Conservation (phyloP, 2,797 vertebrate genomes). For the Pogonophryne albipinna region DNA sequence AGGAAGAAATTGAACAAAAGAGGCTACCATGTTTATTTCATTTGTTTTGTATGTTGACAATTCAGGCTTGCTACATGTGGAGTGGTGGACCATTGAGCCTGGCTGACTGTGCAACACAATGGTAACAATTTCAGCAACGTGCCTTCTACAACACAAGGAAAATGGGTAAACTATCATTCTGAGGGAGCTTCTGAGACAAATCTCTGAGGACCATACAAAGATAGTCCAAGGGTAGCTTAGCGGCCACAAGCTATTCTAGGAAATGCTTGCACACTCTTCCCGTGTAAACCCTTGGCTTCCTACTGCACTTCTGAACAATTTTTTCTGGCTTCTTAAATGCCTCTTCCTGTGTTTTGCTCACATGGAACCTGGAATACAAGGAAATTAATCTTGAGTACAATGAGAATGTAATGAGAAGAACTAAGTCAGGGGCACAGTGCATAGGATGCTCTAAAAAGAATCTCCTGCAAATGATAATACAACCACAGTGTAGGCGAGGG, state of each 20-base stretch:
- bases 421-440: slow-evolving; percentile 49
- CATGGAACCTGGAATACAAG: slow-evolving; percentile 53
- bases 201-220: slow-evolving; percentile 82
- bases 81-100: slow-evolving; percentile 37
- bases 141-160: slow-evolving; percentile 69
- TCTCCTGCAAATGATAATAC: slow-evolving; percentile 56
- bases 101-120: slow-evolving; percentile 67
- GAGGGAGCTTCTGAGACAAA: slow-evolving; percentile 79
- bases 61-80: slow-evolving; percentile 38
- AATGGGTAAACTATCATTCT: slow-evolving; percentile 78
- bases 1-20: slow-evolving; percentile 48
- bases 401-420: slow-evolving; percentile 64
- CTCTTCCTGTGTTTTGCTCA: slow-evolving; percentile 48
- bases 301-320: slow-evolving; percentile 65
- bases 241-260: slow-evolving; percentile 82
- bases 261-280: slow-evolving; percentile 79
- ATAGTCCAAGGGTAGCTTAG: slow-evolving; percentile 84
- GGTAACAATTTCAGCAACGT: slow-evolving; percentile 68
- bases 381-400: slow-evolving; percentile 69
- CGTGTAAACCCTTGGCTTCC: slow-evolving; percentile 75
- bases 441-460: slow-evolving; percentile 56
- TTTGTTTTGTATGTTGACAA: slow-evolving; percentile 57
- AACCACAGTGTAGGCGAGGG: slow-evolving; percentile 39
- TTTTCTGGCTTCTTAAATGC: slow-evolving; percentile 51
- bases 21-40: slow-evolving; percentile 49